Evolutionary conservation across 1,140 invertebrate genomes (phyloP).

Genomic region (Stratiolaelaps scimitus): DNA sequence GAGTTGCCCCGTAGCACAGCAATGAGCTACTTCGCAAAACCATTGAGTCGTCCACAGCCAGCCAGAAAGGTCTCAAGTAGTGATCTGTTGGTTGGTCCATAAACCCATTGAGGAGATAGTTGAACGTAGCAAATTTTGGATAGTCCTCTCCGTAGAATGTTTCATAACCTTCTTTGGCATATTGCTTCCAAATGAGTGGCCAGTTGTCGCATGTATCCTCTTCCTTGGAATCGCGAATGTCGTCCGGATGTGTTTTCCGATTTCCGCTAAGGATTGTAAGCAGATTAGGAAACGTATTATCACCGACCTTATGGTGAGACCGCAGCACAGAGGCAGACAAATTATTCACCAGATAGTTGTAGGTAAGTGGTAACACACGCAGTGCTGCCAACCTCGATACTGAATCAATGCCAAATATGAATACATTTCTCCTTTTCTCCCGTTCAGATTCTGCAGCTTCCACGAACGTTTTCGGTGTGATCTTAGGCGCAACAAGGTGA

Average conservation of each 20-base stretch:
- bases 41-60: constrained; percentile 34
- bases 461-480: constrained; percentile 2
- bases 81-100: constrained; percentile 62
- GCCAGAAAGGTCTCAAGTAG: constrained; percentile 57
- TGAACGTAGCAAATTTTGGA: constrained; percentile 60
- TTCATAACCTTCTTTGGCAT: constrained; percentile 52
- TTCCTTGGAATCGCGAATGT: background rate
- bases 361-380: constrained; percentile 38
- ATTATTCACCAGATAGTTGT: constrained; percentile 32
- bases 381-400: constrained; percentile 37
- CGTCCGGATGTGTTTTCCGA: constrained; percentile 2
- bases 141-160: constrained; percentile 68
- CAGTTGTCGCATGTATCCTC: constrained; percentile 29
- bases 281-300: constrained; percentile 44
- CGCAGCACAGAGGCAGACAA: constrained; percentile 33
- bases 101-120: constrained; percentile 66
- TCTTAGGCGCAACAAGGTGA: constrained; percentile 23
- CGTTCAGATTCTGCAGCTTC: background rate
- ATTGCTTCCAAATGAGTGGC: constrained; percentile 38
- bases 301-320: constrained; percentile 42
- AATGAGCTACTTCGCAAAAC: constrained; percentile 33
- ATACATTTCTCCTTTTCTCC: constrained; percentile 33
- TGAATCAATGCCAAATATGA: constrained; percentile 39
- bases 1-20: constrained; percentile 32
- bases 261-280: constrained; percentile 40